Base-by-base conservation (phyloP, 2,888 invertebrate genomes). In the Cancer borealis region DNA sequence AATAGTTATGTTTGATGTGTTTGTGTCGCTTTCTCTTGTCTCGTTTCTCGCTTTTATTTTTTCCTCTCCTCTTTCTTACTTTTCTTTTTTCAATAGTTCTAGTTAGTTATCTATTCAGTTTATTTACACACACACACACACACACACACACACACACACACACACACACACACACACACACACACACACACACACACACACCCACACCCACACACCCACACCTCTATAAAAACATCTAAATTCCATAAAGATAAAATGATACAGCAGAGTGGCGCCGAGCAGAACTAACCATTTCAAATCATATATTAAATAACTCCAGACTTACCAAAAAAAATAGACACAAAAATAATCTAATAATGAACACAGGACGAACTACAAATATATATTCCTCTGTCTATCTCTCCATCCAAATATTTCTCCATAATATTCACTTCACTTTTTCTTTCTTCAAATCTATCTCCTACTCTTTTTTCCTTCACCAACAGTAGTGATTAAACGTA, bases 91-190 rank as follows among this genome's bases (percentile, higher is more conserved):
- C 54, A 66, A n/a, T 66, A 54, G 17, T 54, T 54, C 54, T 14
- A 12, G 54, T 54, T 1, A 3, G 3, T 10, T 54, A 54, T 14
- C 3, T 54, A 54, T 10, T 54, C 10, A 54, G 54, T 17, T 10
- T 21, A 88, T 45, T 45, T 45, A 90, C 54, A 90, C 60, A 90
- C 60, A 90, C 90, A 90, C 90, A 90, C 90, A 90, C 90, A 47
- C 90, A 90, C 90, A 90, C 90, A 90, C 90, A 90, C 49, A 90
- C 49, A 90, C 49, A 90, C 90, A 90, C 49, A 49, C 90, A 90
- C 49, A 54, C 89, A 89, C 89, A 89, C 89, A 90, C 90, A 90
- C 47, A 90, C 54, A 54, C 54, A 90, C 26, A 54, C 60, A 90
- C 12, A 54, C 60, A 90, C 54, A 90, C 30, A 90, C 49, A 54